Base-by-base conservation (phyloP, 2,797 vertebrate species). In the Alauda arvensis region DNA sequence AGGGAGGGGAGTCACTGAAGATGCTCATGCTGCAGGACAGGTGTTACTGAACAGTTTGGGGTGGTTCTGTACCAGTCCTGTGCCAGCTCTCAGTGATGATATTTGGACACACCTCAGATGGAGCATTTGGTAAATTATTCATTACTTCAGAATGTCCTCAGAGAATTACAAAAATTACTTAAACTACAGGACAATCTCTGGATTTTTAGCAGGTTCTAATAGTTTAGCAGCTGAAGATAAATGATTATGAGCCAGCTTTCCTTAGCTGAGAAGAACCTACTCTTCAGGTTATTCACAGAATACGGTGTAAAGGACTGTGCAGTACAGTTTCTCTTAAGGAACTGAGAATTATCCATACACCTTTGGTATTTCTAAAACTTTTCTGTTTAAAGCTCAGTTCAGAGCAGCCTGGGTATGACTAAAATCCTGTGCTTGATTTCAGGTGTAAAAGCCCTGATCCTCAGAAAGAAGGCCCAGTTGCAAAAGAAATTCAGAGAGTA, bases 161-260 rank as follows among this genome's bases (percentile, higher is more conserved):
- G 63, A 59, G 51, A 90, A 65, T 59, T 81, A 52, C 14, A 81
- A 56, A 55, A 86, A 46, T 57, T 70, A 16, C 49, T 70, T 66
- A 51, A 57, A 37, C 39, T 25, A 60, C 18, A 85, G 65, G 75
- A 46, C 37, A 60, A 14, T 51, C 52, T 75, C 48, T 83, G 42
- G 21, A 48, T 77, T 83, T 86, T 90, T 88, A 77, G 31, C 1
- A 1, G 18, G 2, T 67, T 31, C 42, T 63, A 67, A 52, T 31
- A 49, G 15, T 79, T 87, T 33, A 66, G 26, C 8, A 68, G 70
- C 40, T 85, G 48, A 84, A 82, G n/a, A 29, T 29, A 71, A 53
- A 42, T 40, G 9, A 33, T 70, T 23, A 52, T 63, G 25, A 76
- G 31, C 34, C 43, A 77, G n/a, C 15, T 75, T 74, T 82, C 14